A percentile compares a stretch with the other conserved stretches of the same genome.
phyloP scores from a whole-genome alignment of 2,797 vertebrate species.

The Sebastes hubbsi region DNA sequence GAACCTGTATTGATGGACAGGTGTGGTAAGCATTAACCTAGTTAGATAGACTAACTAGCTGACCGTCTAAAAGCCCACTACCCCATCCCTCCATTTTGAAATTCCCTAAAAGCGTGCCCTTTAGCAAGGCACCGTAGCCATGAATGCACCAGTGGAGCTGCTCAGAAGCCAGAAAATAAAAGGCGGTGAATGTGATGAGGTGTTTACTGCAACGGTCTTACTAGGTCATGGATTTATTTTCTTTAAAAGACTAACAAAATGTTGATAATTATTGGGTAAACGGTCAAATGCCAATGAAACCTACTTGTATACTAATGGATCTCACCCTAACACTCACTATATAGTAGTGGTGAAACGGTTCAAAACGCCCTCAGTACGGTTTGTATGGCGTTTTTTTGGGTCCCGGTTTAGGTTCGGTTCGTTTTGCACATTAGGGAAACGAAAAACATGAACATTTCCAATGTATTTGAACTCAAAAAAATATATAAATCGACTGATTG shows the following conservation, averaged over 20 bases:
- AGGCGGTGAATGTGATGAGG: background rate
- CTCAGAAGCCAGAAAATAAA: background rate
- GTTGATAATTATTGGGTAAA: background rate
- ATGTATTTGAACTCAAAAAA: too few relatives aligned
- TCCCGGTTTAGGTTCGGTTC: too few relatives aligned
- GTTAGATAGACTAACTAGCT: background rate
- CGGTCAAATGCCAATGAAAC: background rate
- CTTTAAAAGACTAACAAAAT: background rate
- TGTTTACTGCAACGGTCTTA: background rate
- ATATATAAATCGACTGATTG: too few relatives aligned
- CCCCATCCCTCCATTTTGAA: background rate
- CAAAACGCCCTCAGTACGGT: accelerated
- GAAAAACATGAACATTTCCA: too few relatives aligned
- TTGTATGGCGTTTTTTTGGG: too few relatives aligned
- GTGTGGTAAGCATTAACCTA: background rate
- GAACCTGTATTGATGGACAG: background rate
- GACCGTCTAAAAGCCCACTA: background rate
- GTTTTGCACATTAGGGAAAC: too few relatives aligned
- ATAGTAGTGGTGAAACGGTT: background rate
- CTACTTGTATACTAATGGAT: background rate
- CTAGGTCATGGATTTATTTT: background rate
- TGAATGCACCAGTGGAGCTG: background rate
- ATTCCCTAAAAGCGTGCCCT: background rate
- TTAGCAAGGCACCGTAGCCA: background rate
- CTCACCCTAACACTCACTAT: background rate